Evolutionary conservation across 2,888 invertebrate species (phyloP).

Genomic region (Gandaritis pyraliata): DNA sequence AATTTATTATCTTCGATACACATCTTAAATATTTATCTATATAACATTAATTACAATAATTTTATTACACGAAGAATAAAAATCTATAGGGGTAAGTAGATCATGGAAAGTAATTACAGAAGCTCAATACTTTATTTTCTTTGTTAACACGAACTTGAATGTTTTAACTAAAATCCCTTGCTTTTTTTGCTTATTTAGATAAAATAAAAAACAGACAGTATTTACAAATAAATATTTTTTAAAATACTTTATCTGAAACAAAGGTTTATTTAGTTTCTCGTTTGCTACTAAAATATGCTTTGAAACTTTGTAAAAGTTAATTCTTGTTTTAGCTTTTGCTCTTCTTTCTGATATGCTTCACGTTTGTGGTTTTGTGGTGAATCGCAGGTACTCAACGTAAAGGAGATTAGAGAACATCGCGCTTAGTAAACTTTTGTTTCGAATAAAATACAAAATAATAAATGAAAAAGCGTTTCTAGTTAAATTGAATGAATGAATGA

Average conservation of each 20-base stretch:
- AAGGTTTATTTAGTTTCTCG: slow-evolving; percentile 32
- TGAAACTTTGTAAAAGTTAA: slow-evolving; percentile 34
- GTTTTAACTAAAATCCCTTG: slow-evolving; percentile 25
- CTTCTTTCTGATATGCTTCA: slow-evolving; percentile 35
- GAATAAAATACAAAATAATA: too few species aligned
- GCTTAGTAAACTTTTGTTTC: slow-evolving; percentile 4
- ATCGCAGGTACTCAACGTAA: slow-evolving; percentile 12
- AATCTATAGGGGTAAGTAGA: slow-evolving; percentile 7
- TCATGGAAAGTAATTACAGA: slow-evolving; percentile 2
- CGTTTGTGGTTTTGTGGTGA: slow-evolving; percentile 28
- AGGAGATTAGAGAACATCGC: slow-evolving; percentile 3
- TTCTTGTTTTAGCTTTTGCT: slow-evolving; percentile 29
- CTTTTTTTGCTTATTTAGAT: slow-evolving; percentile 46
- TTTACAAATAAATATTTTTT: slow-evolving; percentile 35
- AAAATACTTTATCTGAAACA: slow-evolving; percentile 30
- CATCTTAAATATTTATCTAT: slow-evolving; percentile 8
- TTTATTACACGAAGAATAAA: slow-evolving; percentile 21
- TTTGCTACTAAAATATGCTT: slow-evolving; percentile 38
- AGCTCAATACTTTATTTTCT: slow-evolving; percentile 35
- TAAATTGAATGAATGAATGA: too few species aligned
- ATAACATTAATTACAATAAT: slow-evolving; percentile 19
- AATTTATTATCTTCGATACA: slow-evolving; percentile 15
- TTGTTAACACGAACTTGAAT: slow-evolving; percentile 57
- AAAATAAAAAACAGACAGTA: slow-evolving; percentile 29
- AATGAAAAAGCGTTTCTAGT: too few species aligned